Conservation (phyloP, 2,797 vertebrate genomes). For the Trematocara caparti region DNA sequence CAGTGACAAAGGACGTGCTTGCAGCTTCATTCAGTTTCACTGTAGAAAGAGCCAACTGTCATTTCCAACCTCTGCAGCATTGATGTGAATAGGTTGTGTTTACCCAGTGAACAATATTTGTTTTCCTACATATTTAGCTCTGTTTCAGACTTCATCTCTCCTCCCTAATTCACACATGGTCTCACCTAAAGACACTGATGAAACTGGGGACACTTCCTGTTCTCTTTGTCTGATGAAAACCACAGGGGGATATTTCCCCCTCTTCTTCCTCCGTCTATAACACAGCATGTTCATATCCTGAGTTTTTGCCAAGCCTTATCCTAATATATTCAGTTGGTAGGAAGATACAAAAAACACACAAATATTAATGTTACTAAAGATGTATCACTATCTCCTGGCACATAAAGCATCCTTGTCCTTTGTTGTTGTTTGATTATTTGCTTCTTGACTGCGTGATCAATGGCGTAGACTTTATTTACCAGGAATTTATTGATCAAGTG, state of each 20-base stretch:
- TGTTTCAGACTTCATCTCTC: neutral
- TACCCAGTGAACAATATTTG: neutral
- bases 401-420: neutral
- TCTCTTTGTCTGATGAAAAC: conserved; percentile 36
- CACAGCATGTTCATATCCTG: conserved; percentile 34
- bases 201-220: conserved; percentile 21
- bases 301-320: conserved; percentile 17
- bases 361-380: conserved; percentile 29
- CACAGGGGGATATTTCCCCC: conserved; percentile 31
- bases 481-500: conserved; percentile 48
- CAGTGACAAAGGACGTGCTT: conserved; percentile 23
- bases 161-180: neutral
- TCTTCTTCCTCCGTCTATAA: conserved; percentile 17
- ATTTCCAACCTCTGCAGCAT: neutral
- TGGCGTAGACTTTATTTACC: conserved; percentile 37
- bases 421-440: neutral
- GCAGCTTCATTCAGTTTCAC: neutral
- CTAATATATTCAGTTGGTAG: conserved; percentile 19
- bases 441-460: neutral
- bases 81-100: neutral
- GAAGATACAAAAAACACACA: conserved; percentile 8
- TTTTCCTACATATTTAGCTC: conserved; percentile 1
- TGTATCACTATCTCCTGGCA: neutral
- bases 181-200: neutral
- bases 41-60: conserved; percentile 1